phyloP scores from a whole-genome alignment of 2,888 invertebrate species.

The Tinea pellionella region DNA sequence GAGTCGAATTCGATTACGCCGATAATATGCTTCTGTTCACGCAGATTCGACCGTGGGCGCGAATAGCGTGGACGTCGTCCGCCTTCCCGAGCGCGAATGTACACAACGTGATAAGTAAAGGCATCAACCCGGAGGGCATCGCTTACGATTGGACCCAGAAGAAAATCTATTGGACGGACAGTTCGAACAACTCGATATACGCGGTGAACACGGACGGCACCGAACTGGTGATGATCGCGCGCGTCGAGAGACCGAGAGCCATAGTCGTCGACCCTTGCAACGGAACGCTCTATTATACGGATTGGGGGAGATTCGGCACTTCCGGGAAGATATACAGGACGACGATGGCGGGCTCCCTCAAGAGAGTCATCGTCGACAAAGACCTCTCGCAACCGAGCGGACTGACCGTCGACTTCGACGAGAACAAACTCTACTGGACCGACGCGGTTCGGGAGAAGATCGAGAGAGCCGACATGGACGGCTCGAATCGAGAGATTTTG shows the following conservation, averaged over 20 bases:
- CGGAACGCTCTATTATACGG: conserved; percentile 94
- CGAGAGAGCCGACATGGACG: conserved; percentile 90
- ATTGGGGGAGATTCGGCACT: conserved; percentile 94
- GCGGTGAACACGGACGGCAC: conserved; percentile 93
- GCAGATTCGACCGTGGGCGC: conserved; percentile 91
- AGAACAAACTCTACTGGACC: conserved; percentile 95
- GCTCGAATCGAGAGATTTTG: conserved; percentile 84
- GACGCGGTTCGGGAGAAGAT: conserved; percentile 96
- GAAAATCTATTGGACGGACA: conserved; percentile 98
- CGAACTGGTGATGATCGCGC: conserved; percentile 89
- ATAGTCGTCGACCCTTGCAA: conserved; percentile 97
- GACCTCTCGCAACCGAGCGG: conserved; percentile 96
- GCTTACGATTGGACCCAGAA: conserved; percentile 98
- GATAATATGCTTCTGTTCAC: conserved; percentile 92
- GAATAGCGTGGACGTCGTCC: conserved; percentile 84
- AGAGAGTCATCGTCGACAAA: conserved; percentile 87
- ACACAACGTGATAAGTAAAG: conserved; percentile 77
- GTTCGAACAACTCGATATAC: conserved; percentile 92
- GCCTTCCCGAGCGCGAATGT: conserved; percentile 74
- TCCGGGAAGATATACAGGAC: conserved; percentile 94
- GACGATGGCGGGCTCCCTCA: conserved; percentile 95
- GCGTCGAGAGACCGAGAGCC: conserved; percentile 93
- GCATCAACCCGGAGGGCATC: conserved; percentile 93
- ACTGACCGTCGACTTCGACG: conserved; percentile 94
- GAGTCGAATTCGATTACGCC: conserved; percentile 93